These are phyloP conservation scores for Tetheella fluctuosa DNA, from an alignment of 2,888 invertebrate species.

Conservation along the genomic window DNA sequence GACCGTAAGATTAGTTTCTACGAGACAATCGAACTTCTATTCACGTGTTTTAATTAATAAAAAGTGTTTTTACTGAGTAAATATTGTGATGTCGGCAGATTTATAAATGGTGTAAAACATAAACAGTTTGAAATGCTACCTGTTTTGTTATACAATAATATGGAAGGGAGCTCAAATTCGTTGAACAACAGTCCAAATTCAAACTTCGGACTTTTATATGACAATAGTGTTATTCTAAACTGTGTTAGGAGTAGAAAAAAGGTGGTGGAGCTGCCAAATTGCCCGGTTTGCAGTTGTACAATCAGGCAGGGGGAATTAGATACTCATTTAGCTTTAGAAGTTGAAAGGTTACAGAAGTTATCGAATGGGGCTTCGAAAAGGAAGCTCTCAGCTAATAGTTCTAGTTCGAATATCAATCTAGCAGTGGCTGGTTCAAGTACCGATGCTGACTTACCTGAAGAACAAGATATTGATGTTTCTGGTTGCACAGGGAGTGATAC, in stretches of 20 bases:
- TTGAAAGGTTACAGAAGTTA: conserved; percentile 77
- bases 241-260: conserved; percentile 84
- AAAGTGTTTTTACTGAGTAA: conserved; percentile 46
- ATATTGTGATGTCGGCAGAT: conserved; percentile 73
- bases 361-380: conserved; percentile 63
- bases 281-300: conserved; percentile 95
- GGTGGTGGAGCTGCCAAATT: conserved; percentile 88
- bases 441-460: conserved; percentile 53
- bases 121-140: conserved; percentile 75
- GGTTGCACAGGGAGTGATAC: conserved; percentile 76
- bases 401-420: conserved; percentile 33
- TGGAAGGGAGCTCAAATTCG: conserved; percentile 73
- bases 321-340: conserved; percentile 90
- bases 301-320: conserved; percentile 93
- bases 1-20: conserved; percentile 65
- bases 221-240: conserved; percentile 75
- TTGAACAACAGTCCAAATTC: conserved; percentile 53
- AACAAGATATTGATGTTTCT: conserved; percentile 65
- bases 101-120: conserved; percentile 50
- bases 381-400: conserved; percentile 64
- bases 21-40: conserved; percentile 55
- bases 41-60: conserved; percentile 36
- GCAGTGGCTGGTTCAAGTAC: conserved; percentile 64
- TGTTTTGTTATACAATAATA: conserved; percentile 72
- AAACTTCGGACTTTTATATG: conserved; percentile 60